Base-by-base conservation (phyloP, 2,888 invertebrate genomes). In the Elegia similella region DNA sequence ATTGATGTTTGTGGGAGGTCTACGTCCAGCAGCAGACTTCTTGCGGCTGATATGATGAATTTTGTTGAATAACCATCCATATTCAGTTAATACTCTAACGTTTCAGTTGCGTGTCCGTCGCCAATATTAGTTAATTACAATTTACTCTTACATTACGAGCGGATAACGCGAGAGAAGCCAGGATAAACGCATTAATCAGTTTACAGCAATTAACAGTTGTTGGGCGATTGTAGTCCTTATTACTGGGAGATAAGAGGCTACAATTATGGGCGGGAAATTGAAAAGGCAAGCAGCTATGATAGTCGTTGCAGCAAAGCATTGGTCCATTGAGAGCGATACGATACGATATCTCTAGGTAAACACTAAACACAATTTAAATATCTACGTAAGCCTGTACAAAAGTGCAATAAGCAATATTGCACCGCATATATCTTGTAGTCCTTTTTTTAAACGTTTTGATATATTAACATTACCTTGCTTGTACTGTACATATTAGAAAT, bases 131-230 rank as follows among this genome's bases (percentile, higher is more conserved):
- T 38, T 38, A 10, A 38, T n/a, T 38, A 12, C 38, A 38, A n/a
- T 38, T 10, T n/a, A 38, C 10, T 38, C 12, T 10, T 34, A 34
- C 34, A 34, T 34, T 34, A 10, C 29, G n/a, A 34, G 12, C 50
- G 50, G 50, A 34, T 34, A 50, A 13, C 32, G n/a, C 48, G 12
- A 38, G 12, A 38, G 38, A 38, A 23, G 50, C 32, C 48, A 15
- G 48, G 17, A 50, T 12, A 50, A 13, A 32, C 15, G 13, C 16
- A 34, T 50, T 34, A 34, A 50, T 50, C 48, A 34, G 34, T 38
- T 48, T 16, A 17, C 34, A 34, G 38, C 16, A 38, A 50, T 50
- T 50, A 34, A 5, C 32, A 7, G 7, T 15, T 12, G 13, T 16
- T 34, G 34, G 0, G 32, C 32, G 12, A 50, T 34, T 50, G 7